Evolutionary conservation across 2,888 invertebrate genomes (phyloP).

Genomic region (Synanthedon myopaeformis): DNA sequence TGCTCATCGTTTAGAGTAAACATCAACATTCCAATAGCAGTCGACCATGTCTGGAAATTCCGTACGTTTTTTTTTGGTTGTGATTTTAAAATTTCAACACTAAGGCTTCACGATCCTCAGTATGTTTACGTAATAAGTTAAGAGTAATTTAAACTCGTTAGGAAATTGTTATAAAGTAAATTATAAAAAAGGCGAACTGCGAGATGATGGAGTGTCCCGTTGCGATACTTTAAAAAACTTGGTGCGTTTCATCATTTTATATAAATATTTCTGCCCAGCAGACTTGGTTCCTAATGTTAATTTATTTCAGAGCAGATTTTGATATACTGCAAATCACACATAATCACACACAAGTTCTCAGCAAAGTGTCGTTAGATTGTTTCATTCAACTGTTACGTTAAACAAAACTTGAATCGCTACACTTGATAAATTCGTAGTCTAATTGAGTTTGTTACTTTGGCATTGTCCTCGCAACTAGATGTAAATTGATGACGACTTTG

Average conservation of each 20-base stretch:
- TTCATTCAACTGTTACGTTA: neutral
- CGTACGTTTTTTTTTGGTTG: neutral
- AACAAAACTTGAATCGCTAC: neutral
- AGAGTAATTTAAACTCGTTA: conserved; percentile 4
- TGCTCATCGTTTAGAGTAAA: neutral
- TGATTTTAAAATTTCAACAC: neutral
- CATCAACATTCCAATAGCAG: neutral
- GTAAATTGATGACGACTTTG: conserved; percentile 22
- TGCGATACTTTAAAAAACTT: neutral
- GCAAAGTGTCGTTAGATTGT: neutral
- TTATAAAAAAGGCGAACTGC: neutral
- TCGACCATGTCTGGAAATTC: neutral
- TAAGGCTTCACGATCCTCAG: neutral
- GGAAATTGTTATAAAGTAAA: conserved; percentile 3
- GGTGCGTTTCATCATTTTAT: too few species aligned
- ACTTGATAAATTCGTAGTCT: neutral
- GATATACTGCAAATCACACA: too few species aligned
- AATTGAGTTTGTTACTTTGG: neutral
- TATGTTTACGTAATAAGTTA: conserved; percentile 4
- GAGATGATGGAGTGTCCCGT: conserved; percentile 3
- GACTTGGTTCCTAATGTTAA: too few species aligned
- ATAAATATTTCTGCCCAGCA: too few species aligned
- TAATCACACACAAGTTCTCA: neutral
- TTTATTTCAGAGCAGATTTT: too few species aligned
- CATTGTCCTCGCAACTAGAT: neutral